Conservation (phyloP, 2,888 invertebrate species). For the Drosophila colorata region DNA sequence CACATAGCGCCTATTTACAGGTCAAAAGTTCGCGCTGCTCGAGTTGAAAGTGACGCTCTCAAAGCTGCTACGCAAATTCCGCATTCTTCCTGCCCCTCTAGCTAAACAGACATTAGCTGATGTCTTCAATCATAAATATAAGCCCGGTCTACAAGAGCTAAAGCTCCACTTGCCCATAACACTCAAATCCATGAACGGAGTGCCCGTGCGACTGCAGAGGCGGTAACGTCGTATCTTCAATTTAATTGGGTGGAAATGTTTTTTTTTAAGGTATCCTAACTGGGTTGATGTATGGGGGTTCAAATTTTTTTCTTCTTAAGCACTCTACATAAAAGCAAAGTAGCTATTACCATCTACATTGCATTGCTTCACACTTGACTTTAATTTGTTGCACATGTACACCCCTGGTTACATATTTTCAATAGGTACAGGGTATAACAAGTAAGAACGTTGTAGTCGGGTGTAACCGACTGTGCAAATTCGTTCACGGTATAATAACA, state of each 20-base stretch:
- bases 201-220: slow-evolving; percentile 39
- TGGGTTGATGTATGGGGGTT: not conserved
- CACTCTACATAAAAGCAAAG: no score
- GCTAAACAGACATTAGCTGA: slow-evolving; percentile 80
- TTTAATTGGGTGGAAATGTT: not conserved
- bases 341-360: no score
- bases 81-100: slow-evolving; percentile 83
- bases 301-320: no score
- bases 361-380: no score
- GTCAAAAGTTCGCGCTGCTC: slow-evolving; percentile 86
- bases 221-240: slow-evolving; percentile 8
- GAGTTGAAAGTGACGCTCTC: slow-evolving; percentile 87
- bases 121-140: slow-evolving; percentile 31
- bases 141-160: slow-evolving; percentile 47
- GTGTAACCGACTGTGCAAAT: no score
- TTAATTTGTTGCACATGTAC: no score
- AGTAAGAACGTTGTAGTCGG: no score
- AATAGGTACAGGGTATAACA: no score
- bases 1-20: slow-evolving; percentile 43
- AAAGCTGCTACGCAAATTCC: slow-evolving; percentile 86
- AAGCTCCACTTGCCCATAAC: slow-evolving; percentile 47
- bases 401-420: no score
- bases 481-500: no score
- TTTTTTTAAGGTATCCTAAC: not conserved
- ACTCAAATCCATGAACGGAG: slow-evolving; percentile 52